A percentile compares a stretch with the other conserved stretches of the same genome.
Evolutionary conservation across 2,888 invertebrate species (phyloP).

Genomic region (Portevinia maculata): DNA sequence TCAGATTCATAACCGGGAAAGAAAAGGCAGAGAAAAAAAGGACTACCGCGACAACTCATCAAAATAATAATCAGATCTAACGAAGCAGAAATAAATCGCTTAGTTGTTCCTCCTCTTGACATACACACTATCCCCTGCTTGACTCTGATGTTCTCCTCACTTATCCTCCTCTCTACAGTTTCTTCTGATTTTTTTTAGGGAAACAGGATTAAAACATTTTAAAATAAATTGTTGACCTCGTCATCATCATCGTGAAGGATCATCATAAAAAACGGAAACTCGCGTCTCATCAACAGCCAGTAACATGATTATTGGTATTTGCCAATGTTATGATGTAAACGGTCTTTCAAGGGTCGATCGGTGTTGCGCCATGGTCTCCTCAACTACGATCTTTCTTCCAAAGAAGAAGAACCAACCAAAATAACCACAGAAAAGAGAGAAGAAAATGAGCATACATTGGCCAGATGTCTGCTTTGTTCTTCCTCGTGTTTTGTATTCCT

Average conservation of each 20-base stretch:
- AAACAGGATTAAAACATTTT: conserved; percentile 65
- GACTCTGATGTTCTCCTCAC: conserved; percentile 30
- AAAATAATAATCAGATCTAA: conserved; percentile 76
- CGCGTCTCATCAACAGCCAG: conserved; percentile 33
- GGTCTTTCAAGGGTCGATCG: conserved; percentile 31
- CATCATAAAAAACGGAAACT: conserved; percentile 32
- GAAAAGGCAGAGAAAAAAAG: conserved; percentile 25
- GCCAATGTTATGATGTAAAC: conserved; percentile 73
- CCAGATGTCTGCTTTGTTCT: conserved; percentile 66
- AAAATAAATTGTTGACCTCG: conserved; percentile 70
- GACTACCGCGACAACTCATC: conserved; percentile 72
- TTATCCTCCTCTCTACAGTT: conserved; percentile 6
- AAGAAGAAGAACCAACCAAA: conserved; percentile 12
- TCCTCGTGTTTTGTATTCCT: conserved; percentile 33
- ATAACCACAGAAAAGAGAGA: conserved; percentile 23
- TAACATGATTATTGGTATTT: conserved; percentile 72
- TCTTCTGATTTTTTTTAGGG: conserved; percentile 38
- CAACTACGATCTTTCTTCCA: conserved; percentile 17
- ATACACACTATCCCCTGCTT: conserved; percentile 55
- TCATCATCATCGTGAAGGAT: conserved; percentile 63
- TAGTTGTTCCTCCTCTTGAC: conserved; percentile 72
- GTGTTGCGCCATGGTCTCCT: conserved; percentile 15
- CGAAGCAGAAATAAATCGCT: conserved; percentile 77
- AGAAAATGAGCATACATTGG: conserved; percentile 42
- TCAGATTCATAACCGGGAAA: conserved; percentile 1